Conservation (phyloP, 2,888 invertebrate genomes). For the Lithophane semibrunnea region DNA sequence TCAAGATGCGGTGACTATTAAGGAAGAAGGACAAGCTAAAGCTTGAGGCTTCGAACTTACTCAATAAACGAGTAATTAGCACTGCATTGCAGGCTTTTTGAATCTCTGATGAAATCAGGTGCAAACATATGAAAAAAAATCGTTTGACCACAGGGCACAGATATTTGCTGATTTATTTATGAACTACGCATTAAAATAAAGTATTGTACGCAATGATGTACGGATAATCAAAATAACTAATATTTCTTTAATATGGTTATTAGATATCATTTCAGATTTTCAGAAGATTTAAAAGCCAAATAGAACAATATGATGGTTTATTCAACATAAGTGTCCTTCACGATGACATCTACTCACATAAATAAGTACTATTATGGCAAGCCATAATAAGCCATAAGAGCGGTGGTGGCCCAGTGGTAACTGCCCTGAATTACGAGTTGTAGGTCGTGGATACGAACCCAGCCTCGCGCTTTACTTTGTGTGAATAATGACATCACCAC, state of each 20-base stretch:
- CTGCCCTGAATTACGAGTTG: too few relatives aligned
- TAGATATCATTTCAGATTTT: background rate
- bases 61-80: conserved; percentile 13
- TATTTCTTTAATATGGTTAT: background rate
- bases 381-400: background rate
- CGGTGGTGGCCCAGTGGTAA: too few relatives aligned
- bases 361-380: background rate
- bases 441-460: too few relatives aligned
- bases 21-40: background rate
- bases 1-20: conserved; percentile 1
- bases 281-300: background rate
- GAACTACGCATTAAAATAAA: background rate
- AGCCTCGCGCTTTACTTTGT: too few relatives aligned
- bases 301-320: background rate
- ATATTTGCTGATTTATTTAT: background rate
- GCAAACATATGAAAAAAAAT: background rate
- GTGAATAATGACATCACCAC: too few relatives aligned
- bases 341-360: background rate
- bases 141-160: background rate
- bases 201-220: background rate
- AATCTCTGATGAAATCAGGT: background rate
- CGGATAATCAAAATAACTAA: background rate
- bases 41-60: conserved; percentile 14
- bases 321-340: background rate
- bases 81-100: conserved; percentile 3